Conservation (phyloP, 37 sponge, comb jelly and placozoan genomes). For the Axinella damicornis region DNA sequence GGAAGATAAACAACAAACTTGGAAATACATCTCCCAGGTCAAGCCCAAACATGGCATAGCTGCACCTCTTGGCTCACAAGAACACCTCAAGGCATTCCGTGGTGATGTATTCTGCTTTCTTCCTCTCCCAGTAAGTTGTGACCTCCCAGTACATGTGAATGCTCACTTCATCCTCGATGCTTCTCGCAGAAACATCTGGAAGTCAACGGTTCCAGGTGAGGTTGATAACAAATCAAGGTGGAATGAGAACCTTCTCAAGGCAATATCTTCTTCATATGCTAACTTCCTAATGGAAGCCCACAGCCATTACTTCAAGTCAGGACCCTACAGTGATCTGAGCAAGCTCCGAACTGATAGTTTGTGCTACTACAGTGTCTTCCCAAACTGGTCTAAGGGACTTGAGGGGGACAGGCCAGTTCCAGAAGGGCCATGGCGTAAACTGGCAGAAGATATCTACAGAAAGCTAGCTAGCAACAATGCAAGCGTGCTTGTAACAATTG, state of each 20-base stretch:
- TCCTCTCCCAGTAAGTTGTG: slow-evolving; percentile 61
- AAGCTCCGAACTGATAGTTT: background rate
- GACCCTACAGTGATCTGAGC: background rate
- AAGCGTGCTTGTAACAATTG: background rate
- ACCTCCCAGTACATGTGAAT: slow-evolving; percentile 79
- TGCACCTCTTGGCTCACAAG: slow-evolving; percentile 16
- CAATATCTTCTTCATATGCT: slow-evolving; percentile 75
- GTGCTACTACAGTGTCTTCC: slow-evolving; percentile 57
- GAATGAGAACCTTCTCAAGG: slow-evolving; percentile 64
- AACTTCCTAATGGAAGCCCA: slow-evolving; percentile 29
- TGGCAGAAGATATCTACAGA: slow-evolving; percentile 8
- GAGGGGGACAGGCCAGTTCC: background rate
- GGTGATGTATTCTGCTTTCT: slow-evolving; percentile 78
- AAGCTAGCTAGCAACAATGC: slow-evolving; percentile 19
- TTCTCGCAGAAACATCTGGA: slow-evolving; percentile 67
- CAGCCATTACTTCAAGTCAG: background rate
- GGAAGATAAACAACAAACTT: background rate
- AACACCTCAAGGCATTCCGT: too few relatives aligned
- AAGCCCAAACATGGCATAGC: slow-evolving; percentile 73
- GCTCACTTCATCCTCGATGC: slow-evolving; percentile 77
- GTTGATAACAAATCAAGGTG: slow-evolving; percentile 46
- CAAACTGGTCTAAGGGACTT: slow-evolving; percentile 5
- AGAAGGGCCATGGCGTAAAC: slow-evolving; percentile 4
- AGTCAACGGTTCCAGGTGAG: slow-evolving; percentile 23
- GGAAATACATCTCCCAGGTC: slow-evolving; percentile 33